phyloP scores from a whole-genome alignment of 2,797 vertebrate genomes.

The Galaxias olidus region DNA sequence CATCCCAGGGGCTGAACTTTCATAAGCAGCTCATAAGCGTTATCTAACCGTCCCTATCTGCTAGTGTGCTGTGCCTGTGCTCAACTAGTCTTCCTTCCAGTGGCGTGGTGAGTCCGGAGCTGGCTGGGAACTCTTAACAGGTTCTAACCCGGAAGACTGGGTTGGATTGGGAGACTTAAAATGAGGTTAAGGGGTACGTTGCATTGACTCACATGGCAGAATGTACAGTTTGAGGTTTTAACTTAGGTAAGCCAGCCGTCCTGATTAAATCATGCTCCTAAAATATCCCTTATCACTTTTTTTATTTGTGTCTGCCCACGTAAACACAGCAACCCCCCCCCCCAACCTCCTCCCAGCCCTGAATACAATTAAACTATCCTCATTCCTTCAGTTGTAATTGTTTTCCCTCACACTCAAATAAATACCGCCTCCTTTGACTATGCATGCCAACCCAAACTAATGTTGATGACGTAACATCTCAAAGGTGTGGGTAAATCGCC shows the following conservation, averaged over 20 bases:
- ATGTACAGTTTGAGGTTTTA: not conserved
- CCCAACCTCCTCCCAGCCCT: not conserved
- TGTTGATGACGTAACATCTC: too few species aligned
- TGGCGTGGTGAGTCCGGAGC: not conserved
- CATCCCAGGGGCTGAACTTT: slow-evolving; percentile 10
- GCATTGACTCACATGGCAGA: not conserved
- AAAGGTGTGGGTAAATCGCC: not conserved
- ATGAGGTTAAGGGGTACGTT: not conserved
- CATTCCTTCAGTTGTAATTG: not conserved
- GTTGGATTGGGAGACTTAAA: not conserved
- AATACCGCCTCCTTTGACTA: not conserved
- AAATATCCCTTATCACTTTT: slow-evolving; percentile 13
- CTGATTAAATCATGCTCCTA: slow-evolving; percentile 16
- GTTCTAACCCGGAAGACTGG: not conserved
- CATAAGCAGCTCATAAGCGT: slow-evolving; percentile 6
- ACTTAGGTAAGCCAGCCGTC: not conserved
- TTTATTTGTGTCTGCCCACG: not conserved
- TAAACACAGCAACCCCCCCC: not conserved
- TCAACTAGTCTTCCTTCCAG: slow-evolving; percentile 1
- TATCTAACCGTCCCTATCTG: slow-evolving; percentile 10
- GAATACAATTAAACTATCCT: not conserved
- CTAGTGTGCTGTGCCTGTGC: not conserved
- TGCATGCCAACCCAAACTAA: too few species aligned
- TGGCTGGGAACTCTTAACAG: not conserved
- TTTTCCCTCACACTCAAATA: slow-evolving; percentile 1